Evolutionary conservation across 2,888 invertebrate genomes (phyloP).

Genomic region (Anaspis maculata): DNA sequence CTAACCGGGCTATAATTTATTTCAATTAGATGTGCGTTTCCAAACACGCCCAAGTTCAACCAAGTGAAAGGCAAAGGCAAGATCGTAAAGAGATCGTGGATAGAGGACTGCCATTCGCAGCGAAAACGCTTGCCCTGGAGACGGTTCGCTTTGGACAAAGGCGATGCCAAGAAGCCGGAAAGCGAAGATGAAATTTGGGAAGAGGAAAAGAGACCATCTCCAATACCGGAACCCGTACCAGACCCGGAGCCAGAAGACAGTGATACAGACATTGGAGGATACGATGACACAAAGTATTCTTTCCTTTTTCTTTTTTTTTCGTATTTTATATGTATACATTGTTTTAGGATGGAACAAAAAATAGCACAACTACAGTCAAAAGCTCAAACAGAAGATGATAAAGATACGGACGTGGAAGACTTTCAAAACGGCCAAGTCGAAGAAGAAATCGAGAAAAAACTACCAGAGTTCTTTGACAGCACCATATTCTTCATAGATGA

Average conservation of each 20-base stretch:
- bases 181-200: conserved; percentile 49
- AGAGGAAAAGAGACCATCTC: conserved; percentile 21
- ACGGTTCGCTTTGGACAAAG: conserved; percentile 50
- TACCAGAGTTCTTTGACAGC: conserved; percentile 46
- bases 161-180: conserved; percentile 39
- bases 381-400: too few species aligned
- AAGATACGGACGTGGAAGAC: conserved; percentile 39
- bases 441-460: conserved; percentile 15
- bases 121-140: conserved; percentile 60
- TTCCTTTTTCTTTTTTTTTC: neutral
- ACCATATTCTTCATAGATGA: conserved; percentile 45
- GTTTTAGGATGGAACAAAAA: conserved; percentile 11
- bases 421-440: too few species aligned
- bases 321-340: too few species aligned
- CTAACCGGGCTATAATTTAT: neutral
- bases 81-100: conserved; percentile 68
- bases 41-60: conserved; percentile 79
- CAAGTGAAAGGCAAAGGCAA: conserved; percentile 57
- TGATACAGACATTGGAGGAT: conserved; percentile 9
- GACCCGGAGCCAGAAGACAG: conserved; percentile 8
- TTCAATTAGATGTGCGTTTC: conserved; percentile 69
- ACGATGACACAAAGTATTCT: conserved; percentile 14
- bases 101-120: conserved; percentile 53
- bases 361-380: too few species aligned
- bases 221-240: too few species aligned